Conservation (phyloP, 2,888 invertebrate species). For the Adelphocoris suturalis region DNA sequence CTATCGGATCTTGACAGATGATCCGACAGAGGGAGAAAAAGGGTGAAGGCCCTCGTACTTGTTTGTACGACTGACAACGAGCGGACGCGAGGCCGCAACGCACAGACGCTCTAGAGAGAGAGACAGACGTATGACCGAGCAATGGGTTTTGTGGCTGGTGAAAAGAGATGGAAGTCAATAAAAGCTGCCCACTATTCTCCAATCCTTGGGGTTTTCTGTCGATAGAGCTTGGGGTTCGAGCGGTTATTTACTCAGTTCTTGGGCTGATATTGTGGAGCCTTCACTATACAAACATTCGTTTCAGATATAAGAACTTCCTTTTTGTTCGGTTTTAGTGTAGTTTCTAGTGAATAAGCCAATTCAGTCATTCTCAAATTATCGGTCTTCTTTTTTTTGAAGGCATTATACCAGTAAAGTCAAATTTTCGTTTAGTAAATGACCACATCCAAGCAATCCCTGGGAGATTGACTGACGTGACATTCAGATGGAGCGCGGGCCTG, state of each 20-base stretch:
- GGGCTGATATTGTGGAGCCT: constrained; percentile 59
- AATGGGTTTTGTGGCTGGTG: background rate
- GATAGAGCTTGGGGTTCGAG: constrained; percentile 15
- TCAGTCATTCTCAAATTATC: constrained; percentile 1
- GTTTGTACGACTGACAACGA: constrained; percentile 29
- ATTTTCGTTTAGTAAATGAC: no score
- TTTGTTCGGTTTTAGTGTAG: constrained; percentile 42
- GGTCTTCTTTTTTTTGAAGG: background rate
- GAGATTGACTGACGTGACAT: no score
- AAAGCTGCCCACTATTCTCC: constrained; percentile 63
- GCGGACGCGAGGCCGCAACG: constrained; percentile 16
- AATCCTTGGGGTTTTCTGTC: constrained; percentile 44
- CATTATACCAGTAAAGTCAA: no score
- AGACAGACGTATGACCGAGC: background rate
- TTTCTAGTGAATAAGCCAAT: constrained; percentile 2
- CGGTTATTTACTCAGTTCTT: constrained; percentile 48
- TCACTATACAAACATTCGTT: constrained; percentile 43
- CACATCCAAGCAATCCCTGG: no score
- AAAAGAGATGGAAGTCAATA: constrained; percentile 63
- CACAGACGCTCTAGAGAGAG: background rate
- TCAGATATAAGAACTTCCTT: constrained; percentile 59
- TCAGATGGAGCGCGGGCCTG: no score
- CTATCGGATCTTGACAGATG: constrained; percentile 60
- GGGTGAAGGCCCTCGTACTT: constrained; percentile 44
- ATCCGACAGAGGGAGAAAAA: constrained; percentile 24